Evolutionary conservation across 1,140 invertebrate species (phyloP), one percentile per base, ranked within the genome.

Genomic region (Lasioglossum albipes): DNA sequence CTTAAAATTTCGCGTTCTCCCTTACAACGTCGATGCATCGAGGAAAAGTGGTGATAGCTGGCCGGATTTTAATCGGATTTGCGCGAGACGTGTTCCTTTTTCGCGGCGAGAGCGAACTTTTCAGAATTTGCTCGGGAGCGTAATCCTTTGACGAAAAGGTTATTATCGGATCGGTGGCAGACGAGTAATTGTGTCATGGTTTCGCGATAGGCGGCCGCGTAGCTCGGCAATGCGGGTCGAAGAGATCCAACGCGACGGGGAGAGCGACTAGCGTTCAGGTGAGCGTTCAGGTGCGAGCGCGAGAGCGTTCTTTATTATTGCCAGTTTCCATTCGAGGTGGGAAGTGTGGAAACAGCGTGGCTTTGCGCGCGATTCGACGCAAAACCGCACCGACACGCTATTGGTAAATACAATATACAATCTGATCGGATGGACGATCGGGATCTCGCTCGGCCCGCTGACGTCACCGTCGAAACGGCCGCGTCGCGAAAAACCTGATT

Each of bases 111-210:
- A 1, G 2, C 45, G 45, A 49, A 49, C 45, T 49, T 49, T 13
- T 3, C 2, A 12, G 45, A 49, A 49, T 49, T 12, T 49, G 10
- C 45, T 49, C 45, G 10, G 45, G 0, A 10, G 45, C 45, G 45
- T 12, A 12, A 49, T 49, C 45, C 45, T 49, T 49, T 49, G 45
- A 49, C 45, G 45, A 49, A 49, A 49, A 49, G 13, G 45, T 49
- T 12, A 49, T 49, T 49, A 49, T 49, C 45, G 45, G 45, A 10
- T 10, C 45, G 45, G 45, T 2, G 45, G 9, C 42, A 16, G 18
- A 41, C 64, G 22, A 74, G 36, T 66, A 79, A 79, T 79, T 59
- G 73, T 79, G 77, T 79, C 76, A 79, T 57, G 69, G 69, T 74
- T 79, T 36, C 71, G 4, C 77, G 31, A 42, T 64, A 73, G 5